Percentiles rank a stretch among this genome's conserved stretches.
Conservation (phyloP, 2,888 invertebrate species). For the Trisateles emortualis region DNA sequence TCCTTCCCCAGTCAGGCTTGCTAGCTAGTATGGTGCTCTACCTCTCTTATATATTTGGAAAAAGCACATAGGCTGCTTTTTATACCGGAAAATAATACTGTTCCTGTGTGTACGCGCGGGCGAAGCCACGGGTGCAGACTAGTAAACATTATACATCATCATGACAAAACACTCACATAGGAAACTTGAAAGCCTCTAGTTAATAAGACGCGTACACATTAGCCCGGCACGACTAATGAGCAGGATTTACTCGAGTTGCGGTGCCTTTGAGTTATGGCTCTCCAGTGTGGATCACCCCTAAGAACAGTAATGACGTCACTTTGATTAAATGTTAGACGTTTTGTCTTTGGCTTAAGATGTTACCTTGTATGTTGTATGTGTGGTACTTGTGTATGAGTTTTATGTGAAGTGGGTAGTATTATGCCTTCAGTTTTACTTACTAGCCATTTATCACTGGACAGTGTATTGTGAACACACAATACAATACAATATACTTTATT, state of each 20-base stretch:
- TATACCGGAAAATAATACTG: too few species aligned
- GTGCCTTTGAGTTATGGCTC: slow-evolving; percentile 49
- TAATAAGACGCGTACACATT: slow-evolving; percentile 47
- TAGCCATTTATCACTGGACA: too few species aligned
- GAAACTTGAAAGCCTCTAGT: slow-evolving; percentile 38
- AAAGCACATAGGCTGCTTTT: too few species aligned
- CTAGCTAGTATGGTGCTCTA: too few species aligned
- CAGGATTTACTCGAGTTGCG: slow-evolving; percentile 46
- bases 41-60: too few species aligned
- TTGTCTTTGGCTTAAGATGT: slow-evolving; percentile 18
- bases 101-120: too few species aligned
- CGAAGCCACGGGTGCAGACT: too few species aligned
- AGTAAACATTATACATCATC: slow-evolving; percentile 2
- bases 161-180: slow-evolving; percentile 18
- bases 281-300: slow-evolving; percentile 40
- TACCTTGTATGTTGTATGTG: slow-evolving; percentile 1
- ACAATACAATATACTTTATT: too few species aligned
- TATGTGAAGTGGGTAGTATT: slow-evolving; percentile 1
- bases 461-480: too few species aligned
- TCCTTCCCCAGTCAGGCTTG: too few species aligned
- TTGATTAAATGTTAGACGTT: slow-evolving; percentile 32
- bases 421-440: neutral
- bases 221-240: slow-evolving; percentile 44
- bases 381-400: neutral
- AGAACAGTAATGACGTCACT: slow-evolving; percentile 38